These are phyloP conservation scores for Drosophila melanica DNA, from an alignment of 1,140 invertebrate species.

Conservation along the genomic window DNA sequence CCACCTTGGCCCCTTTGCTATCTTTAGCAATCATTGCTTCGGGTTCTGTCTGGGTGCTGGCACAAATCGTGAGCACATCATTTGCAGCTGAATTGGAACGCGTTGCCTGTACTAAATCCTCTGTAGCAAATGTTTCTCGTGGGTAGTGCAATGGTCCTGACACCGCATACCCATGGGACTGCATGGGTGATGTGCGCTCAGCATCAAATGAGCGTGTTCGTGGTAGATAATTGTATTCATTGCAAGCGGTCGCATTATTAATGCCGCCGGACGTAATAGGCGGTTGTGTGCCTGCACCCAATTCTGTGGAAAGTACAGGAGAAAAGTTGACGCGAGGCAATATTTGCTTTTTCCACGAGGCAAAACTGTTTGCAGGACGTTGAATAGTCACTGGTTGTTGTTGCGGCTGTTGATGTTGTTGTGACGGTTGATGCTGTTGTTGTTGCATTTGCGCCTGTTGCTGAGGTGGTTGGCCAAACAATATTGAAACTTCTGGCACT, in stretches of 20 bases:
- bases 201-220: constrained; percentile 32
- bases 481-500: constrained; percentile 76
- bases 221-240: constrained; percentile 51
- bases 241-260: constrained; percentile 25
- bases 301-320: constrained; percentile 54
- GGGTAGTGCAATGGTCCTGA: constrained; percentile 7
- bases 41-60: constrained; percentile 72
- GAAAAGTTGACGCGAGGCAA: constrained; percentile 72
- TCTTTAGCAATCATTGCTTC: constrained; percentile 5
- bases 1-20: constrained; percentile 8
- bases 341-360: constrained; percentile 78
- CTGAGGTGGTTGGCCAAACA: constrained; percentile 60
- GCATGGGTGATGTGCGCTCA: constrained; percentile 4
- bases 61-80: constrained; percentile 77
- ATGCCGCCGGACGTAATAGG: constrained; percentile 1
- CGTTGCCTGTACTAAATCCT: constrained; percentile 6
- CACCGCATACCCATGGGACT: constrained; percentile 26
- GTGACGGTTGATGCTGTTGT: constrained; percentile 16
- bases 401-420: constrained; percentile 9
- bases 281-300: constrained; percentile 48
- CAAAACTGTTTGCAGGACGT: constrained; percentile 42
- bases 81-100: constrained; percentile 20
- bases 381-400: constrained; percentile 13
- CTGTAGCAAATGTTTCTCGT: constrained; percentile 24
- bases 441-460: constrained; percentile 52